Evolutionary conservation across 2,113 vertebrate genomes (phyloP), one percentile per base, ranked within the genome.

Genomic region (Ptyas mucosa): DNA sequence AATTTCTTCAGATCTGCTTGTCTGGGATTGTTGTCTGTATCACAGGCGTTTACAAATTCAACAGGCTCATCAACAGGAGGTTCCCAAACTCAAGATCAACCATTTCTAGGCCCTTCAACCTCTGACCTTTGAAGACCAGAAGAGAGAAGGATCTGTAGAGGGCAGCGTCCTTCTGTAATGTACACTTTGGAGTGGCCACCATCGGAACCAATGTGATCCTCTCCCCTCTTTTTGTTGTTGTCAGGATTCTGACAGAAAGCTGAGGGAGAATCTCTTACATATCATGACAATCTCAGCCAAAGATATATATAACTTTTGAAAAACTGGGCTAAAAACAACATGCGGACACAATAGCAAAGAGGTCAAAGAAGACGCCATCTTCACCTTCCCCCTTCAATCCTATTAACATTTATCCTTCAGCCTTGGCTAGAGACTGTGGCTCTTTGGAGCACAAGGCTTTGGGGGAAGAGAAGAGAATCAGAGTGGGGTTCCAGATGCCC

Each of bases 51-150:
- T 97, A 97, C 97, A 98, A 98, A 98, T 98, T 97, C 98, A 98
- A 98, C 98, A 98, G 98, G 96, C 95, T 97, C 97, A 98, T 98
- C 98, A 98, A 97, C 98, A 98, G 98, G 98, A 98, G 98, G 98
- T 98, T 98, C 94, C 93, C 97, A 97, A 97, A 98, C 97, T 97
- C 97, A 81, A 39, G 75, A 81, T 21, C 75, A 97, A 96, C 91
- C 97, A 97, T 98, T 98, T 98, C 97, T 98, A 98, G 98, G 97
- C 97, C 98, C 96, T 97, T 97, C 97, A 98, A 99, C 98, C 98
- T 97, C 64, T 98, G 98, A 99, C 98, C 98, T 96, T 69, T 97
- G 97, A 98, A 98, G 98, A 98, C 98, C 98, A 98, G 98, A 98
- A 98, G 98, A 98, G 98, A 97, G 97, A 97, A 95, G 97, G 1